Evolutionary conservation across 2,113 vertebrate species (phyloP).

Genomic region (Oreochromis tanganicae): DNA sequence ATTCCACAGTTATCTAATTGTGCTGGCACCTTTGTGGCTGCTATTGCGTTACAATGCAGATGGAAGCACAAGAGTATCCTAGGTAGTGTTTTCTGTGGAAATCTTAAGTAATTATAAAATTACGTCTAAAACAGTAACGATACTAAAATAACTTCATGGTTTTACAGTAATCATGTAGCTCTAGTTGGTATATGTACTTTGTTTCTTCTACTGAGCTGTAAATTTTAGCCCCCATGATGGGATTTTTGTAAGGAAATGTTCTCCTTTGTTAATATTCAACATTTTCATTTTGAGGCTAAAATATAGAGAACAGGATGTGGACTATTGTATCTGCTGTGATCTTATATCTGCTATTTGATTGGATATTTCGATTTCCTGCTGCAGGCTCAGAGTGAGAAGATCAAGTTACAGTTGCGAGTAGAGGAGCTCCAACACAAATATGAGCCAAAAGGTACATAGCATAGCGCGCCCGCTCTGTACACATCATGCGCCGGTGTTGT

Average conservation of each 20-base stretch:
- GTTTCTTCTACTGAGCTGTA: neutral
- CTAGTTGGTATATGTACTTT: neutral
- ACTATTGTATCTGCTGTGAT: neutral
- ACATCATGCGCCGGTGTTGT: fast-evolving
- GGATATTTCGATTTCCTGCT: neutral
- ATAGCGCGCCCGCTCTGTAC: neutral
- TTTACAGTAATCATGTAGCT: neutral
- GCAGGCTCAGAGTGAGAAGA: conserved; percentile 81
- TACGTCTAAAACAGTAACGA: neutral
- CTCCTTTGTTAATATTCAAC: neutral
- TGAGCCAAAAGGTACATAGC: conserved; percentile 81
- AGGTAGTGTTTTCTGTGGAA: neutral
- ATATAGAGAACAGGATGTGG: neutral
- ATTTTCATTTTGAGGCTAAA: neutral
- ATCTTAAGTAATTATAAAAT: neutral
- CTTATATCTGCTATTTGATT: neutral
- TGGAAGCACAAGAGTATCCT: neutral
- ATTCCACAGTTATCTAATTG: neutral
- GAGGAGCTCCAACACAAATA: conserved; percentile 90
- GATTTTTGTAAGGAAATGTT: neutral
- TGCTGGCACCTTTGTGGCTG: neutral
- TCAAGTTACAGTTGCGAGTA: conserved; percentile 81
- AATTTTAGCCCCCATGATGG: neutral
- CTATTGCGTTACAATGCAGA: neutral
- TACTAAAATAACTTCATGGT: neutral